Conservation (phyloP, 2,797 vertebrate species). For the Rallus crepitans region DNA sequence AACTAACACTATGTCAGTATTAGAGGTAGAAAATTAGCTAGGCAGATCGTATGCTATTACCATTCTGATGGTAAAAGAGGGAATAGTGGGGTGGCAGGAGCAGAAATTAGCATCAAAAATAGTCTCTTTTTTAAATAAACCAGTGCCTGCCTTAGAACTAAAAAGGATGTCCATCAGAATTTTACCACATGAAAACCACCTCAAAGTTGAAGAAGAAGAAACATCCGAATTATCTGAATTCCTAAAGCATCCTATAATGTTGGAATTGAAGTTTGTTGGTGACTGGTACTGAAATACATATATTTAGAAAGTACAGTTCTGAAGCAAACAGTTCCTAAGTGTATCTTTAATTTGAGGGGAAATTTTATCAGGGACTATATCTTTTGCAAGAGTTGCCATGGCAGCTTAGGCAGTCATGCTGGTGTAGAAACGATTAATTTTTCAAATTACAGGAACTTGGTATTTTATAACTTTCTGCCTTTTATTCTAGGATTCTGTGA, state of each 20-base stretch:
- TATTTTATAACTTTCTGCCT: conserved; percentile 3
- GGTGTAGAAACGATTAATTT: not conserved
- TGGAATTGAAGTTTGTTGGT: not conserved
- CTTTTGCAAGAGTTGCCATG: conserved; percentile 44
- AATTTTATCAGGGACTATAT: not conserved
- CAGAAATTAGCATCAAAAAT: not conserved
- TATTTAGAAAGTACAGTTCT: not conserved
- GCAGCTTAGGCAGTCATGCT: not conserved
- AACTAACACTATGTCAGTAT: not conserved
- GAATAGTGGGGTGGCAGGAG: not conserved
- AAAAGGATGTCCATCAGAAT: not conserved
- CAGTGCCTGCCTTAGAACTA: not conserved
- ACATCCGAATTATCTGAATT: not conserved
- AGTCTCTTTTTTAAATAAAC: not conserved
- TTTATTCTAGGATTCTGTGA: not conserved
- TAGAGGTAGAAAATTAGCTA: not conserved
- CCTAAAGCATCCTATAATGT: rapidly evolving
- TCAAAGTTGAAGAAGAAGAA: not conserved
- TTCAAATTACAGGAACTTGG: not conserved
- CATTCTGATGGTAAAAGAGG: not conserved
- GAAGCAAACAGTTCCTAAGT: not conserved
- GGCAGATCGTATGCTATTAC: not conserved
- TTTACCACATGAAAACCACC: not conserved
- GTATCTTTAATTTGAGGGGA: not conserved
- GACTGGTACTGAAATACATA: not conserved